These are phyloP conservation scores for Eurytoma californica DNA, from an alignment of 2,888 invertebrate genomes.

Conservation along the genomic window DNA sequence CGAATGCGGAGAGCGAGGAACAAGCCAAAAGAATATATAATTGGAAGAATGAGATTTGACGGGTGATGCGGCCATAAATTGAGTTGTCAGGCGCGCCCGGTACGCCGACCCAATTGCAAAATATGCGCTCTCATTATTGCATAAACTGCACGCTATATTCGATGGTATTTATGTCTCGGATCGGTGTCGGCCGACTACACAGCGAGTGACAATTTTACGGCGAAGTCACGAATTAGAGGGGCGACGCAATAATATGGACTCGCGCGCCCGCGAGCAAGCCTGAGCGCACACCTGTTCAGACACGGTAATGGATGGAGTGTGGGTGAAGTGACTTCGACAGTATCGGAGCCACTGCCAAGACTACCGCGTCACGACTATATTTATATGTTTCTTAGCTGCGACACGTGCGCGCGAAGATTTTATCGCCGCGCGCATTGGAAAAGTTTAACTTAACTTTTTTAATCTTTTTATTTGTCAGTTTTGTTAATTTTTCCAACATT, in stretches of 20 bases:
- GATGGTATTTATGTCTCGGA: slow-evolving; percentile 5
- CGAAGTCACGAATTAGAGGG: slow-evolving; percentile 15
- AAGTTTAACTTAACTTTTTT: neutral
- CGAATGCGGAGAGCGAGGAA: neutral
- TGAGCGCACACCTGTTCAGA: slow-evolving; percentile 68
- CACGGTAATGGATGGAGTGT: slow-evolving; percentile 68
- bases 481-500: too few species aligned
- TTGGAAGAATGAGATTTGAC: slow-evolving; percentile 40
- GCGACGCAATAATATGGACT: slow-evolving; percentile 61
- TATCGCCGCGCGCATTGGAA: too few species aligned
- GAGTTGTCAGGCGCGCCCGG: slow-evolving; percentile 16
- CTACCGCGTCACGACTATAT: slow-evolving; percentile 68
- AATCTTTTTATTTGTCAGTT: neutral
- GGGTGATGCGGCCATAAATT: slow-evolving; percentile 26
- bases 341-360: slow-evolving; percentile 67
- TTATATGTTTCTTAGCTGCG: slow-evolving; percentile 55
- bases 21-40: slow-evolving; percentile 25
- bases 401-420: too few species aligned
- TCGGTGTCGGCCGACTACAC: neutral
- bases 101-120: slow-evolving; percentile 26
- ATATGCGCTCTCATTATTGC: slow-evolving; percentile 1
- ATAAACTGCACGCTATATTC: neutral
- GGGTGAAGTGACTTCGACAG: slow-evolving; percentile 63
- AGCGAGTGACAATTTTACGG: slow-evolving; percentile 30
- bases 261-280: neutral